Base-by-base conservation (phyloP, 2,113 vertebrate species). In the Rattus rattus region DNA sequence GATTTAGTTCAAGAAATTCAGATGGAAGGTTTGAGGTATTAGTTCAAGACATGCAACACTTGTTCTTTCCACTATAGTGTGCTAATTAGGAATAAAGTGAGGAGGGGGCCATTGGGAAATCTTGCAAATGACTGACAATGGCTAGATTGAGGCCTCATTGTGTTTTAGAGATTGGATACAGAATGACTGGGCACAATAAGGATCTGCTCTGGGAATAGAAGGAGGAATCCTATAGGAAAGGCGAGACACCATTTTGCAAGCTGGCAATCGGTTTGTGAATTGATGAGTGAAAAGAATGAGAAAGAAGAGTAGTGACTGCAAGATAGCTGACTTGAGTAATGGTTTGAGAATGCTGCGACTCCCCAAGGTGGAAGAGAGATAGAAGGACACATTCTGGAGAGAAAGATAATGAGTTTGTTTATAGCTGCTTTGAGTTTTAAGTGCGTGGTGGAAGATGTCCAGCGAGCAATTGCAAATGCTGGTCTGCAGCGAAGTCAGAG, bases 401-500 rank as follows among this genome's bases (percentile, higher is more conserved):
- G 56, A 65, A 90, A 65, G 4, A 56, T 61, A 76, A 80, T 80
- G 43, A 52, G 22, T 92, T 96, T 87, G 36, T 73, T 94, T 92
- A 88, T 69, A 84, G 28, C 30, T 17, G 39, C 69, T 90, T 92
- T 80, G 80, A 70, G 83, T 94, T 95, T 89, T 85, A 97, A 97
- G 47, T 83, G 36, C 49, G 73, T 92, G 52, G 63, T 95, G 69
- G 72, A 87, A 89, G 77, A 56, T 59, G 6, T 94, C 70, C 75
- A 96, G 49, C 28, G 94, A 92, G 56, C 30, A 92, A 43, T 79
- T 94, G 11, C 81, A 79, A 94, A 94, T 87, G 63, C 95, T 95
- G 94, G 24, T 91, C 36, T 90, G 61, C 69, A 91, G 39, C 39
- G 36, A 91, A 75, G 54, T 56, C 4, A 5, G 49, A 54, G 39